Conservation (phyloP, 2,797 vertebrate genomes). For the Sebastiscus albofasciatus region DNA sequence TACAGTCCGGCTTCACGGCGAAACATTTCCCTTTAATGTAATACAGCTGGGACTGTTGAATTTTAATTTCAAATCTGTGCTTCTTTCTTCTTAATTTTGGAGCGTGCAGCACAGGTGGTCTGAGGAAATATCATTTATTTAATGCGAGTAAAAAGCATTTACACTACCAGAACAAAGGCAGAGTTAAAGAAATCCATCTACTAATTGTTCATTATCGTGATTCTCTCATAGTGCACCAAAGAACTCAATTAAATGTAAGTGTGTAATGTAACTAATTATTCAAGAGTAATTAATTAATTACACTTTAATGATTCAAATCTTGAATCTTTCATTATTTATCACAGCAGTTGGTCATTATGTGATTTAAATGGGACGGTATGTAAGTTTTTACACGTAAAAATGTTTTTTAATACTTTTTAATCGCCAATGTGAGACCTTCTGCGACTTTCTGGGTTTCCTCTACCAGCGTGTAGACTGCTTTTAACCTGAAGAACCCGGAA, state of each 20-base stretch:
- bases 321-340: constrained; percentile 21
- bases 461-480: too few species aligned
- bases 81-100: constrained; percentile 61
- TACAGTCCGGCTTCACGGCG: constrained; percentile 44
- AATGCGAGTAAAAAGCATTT: constrained; percentile 21
- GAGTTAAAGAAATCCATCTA: constrained; percentile 5
- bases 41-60: constrained; percentile 51
- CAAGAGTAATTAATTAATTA: background rate
- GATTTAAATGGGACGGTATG: background rate
- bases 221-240: background rate
- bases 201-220: constrained; percentile 26
- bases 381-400: too few species aligned
- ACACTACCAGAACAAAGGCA: constrained; percentile 26
- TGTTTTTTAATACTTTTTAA: too few species aligned
- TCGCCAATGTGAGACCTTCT: too few species aligned
- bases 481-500: too few species aligned
- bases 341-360: constrained; percentile 10
- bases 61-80: constrained; percentile 59
- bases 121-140: constrained; percentile 38
- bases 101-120: constrained; percentile 50
- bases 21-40: constrained; percentile 45
- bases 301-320: constrained; percentile 6
- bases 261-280: constrained; percentile 7
- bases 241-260: background rate
- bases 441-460: too few species aligned